phyloP scores from a whole-genome alignment of 1,140 invertebrate species.

The Akabosia matsudoensis region DNA sequence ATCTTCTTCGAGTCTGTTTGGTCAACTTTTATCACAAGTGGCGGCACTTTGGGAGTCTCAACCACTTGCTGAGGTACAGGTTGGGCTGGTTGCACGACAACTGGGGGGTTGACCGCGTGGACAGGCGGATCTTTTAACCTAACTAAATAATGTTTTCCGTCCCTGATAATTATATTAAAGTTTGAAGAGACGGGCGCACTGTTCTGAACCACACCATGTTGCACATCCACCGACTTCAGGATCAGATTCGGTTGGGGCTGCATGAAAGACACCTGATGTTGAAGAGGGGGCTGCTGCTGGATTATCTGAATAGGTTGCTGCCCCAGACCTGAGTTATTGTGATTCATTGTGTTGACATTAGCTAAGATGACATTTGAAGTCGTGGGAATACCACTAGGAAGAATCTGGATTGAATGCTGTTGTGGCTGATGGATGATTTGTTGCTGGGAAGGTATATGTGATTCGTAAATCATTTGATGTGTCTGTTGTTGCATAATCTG shows the following conservation, averaged over 20 bases:
- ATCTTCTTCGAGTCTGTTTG: neutral
- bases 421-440: neutral
- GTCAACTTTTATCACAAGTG: neutral
- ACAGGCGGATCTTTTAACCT: slow-evolving; percentile 6
- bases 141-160: slow-evolving; percentile 37
- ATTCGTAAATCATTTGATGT: no score
- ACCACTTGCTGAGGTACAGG: neutral
- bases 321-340: neutral
- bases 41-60: neutral
- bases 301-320: neutral
- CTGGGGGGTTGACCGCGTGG: no score
- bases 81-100: no score
- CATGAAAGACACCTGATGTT: neutral
- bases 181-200: neutral
- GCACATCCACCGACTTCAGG: neutral
- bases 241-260: neutral
- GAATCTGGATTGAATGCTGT: neutral
- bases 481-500: neutral
- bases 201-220: slow-evolving; percentile 16
- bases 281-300: neutral
- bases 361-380: neutral
- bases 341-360: neutral
- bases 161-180: slow-evolving; percentile 24
- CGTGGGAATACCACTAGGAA: neutral
- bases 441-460: neutral